Evolutionary conservation across 2,113 vertebrate species (phyloP).

Genomic region (Sciurus niger): DNA sequence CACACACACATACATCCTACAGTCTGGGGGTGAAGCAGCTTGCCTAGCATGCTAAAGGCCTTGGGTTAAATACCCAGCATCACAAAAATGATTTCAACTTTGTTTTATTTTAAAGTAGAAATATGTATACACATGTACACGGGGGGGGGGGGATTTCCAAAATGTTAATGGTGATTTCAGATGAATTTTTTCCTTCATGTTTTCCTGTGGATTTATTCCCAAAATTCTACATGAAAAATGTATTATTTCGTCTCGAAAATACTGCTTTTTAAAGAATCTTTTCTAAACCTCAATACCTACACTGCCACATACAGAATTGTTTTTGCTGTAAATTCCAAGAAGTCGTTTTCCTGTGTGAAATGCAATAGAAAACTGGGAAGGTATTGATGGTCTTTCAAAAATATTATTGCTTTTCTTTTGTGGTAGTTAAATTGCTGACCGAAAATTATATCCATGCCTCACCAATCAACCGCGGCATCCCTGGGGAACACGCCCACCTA

Average conservation of each 20-base stretch:
- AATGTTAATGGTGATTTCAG: constrained; percentile 40
- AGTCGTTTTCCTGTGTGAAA: neutral
- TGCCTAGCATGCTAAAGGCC: neutral
- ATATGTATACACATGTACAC: neutral
- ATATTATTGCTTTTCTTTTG: neutral
- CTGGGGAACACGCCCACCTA: constrained; percentile 74
- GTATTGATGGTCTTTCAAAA: neutral
- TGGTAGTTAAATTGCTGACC: neutral
- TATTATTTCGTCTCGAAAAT: neutral
- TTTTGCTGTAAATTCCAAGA: neutral
- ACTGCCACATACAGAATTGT: neutral
- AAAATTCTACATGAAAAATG: neutral
- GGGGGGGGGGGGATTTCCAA: neutral
- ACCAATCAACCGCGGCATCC: neutral
- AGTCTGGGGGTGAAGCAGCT: too few relatives aligned
- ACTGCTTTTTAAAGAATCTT: neutral
- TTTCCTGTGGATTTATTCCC: constrained; percentile 20
- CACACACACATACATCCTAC: too few relatives aligned
- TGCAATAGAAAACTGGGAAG: neutral
- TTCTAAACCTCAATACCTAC: neutral
- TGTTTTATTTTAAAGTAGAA: neutral
- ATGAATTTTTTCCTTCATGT: neutral
- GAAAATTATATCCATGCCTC: neutral
- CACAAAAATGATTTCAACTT: neutral
- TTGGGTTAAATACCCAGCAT: neutral